phyloP scores from a whole-genome alignment of 1,140 invertebrate genomes.

The Hestina assimilis region DNA sequence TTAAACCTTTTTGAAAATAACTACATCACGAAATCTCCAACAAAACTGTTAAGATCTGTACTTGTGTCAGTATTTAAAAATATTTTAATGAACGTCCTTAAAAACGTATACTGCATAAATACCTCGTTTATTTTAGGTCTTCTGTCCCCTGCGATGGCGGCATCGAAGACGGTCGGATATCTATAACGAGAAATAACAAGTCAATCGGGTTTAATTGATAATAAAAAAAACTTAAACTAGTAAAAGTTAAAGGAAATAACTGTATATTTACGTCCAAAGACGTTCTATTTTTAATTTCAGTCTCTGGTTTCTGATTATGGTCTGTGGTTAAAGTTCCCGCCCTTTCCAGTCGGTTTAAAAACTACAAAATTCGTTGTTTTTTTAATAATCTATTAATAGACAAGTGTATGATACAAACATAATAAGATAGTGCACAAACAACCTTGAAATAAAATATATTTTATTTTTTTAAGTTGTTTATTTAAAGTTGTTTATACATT shows the following conservation, averaged over 20 bases:
- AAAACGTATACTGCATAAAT: neutral
- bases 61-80: no score
- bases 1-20: no score
- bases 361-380: neutral
- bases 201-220: constrained; percentile 10
- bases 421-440: no score
- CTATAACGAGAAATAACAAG: constrained; percentile 38
- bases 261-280: constrained; percentile 19
- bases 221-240: constrained; percentile 4
- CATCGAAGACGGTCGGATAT: constrained; percentile 54
- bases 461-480: no score
- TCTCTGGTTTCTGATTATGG: constrained; percentile 2
- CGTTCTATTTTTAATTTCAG: constrained; percentile 16
- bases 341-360: neutral
- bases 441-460: no score
- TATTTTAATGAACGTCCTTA: neutral
- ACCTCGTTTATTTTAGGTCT: constrained; percentile 48
- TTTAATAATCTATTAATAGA: neutral
- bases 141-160: constrained; percentile 28
- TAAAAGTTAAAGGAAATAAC: constrained; percentile 13
- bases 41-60: no score
- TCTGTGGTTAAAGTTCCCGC: neutral
- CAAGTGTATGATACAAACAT: no score
- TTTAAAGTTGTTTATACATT: no score
- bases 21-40: no score